These are phyloP conservation scores for Mandrillus leucophaeus DNA, from an alignment of 2,113 vertebrate genomes.

Conservation along the genomic window DNA sequence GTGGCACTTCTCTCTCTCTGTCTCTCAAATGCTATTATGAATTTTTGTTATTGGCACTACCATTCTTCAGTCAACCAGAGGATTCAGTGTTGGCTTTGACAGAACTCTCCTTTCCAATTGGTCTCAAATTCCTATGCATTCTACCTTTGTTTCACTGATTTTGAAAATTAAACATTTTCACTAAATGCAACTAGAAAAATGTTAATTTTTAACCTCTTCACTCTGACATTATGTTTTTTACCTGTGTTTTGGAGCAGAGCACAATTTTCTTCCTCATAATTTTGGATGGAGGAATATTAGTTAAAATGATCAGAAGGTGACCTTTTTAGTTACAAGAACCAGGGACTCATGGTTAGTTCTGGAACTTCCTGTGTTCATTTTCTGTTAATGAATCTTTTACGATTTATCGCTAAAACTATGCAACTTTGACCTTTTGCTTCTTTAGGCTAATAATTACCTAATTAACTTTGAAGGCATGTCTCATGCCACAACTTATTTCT, in stretches of 20 bases:
- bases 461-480: constrained; percentile 77
- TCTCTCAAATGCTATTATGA: background rate
- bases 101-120: background rate
- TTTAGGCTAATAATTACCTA: constrained; percentile 75
- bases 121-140: background rate
- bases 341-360: constrained; percentile 45
- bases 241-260: background rate
- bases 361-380: constrained; percentile 66
- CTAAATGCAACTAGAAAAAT: background rate
- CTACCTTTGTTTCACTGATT: background rate
- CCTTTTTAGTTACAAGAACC: background rate
- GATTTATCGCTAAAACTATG: constrained; percentile 76
- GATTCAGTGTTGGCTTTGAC: background rate
- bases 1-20: background rate
- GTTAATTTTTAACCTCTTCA: background rate
- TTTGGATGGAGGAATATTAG: background rate
- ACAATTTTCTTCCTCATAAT: background rate
- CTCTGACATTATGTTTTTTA: background rate
- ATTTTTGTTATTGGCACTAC: background rate
- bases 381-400: constrained; percentile 63
- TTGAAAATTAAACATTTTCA: constrained; percentile 6
- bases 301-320: background rate
- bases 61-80: background rate
- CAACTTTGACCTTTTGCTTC: constrained; percentile 80
- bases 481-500: constrained; percentile 72